Evolutionary conservation across 1,140 invertebrate species (phyloP), one percentile per base, ranked within the genome.

Genomic region (Listronotus bonariensis): DNA sequence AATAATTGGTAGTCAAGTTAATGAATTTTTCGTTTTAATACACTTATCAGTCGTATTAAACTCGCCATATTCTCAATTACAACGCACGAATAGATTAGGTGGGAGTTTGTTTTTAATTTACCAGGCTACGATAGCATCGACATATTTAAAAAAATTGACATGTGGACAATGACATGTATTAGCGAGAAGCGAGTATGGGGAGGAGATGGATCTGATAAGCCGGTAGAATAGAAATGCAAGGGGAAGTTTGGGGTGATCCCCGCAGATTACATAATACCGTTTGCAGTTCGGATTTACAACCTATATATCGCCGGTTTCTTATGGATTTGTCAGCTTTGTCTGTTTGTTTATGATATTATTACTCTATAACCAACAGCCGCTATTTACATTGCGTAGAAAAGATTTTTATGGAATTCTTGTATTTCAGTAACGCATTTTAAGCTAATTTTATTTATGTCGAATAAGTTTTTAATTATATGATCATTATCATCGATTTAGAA

Each of bases 221-320:
- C 40, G 15, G 49, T 6, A 15, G 48, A 31, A 20, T 14, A 43
- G 54, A 61, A 53, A 40, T 41, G 42, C 18, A 18, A 43, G 49
- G 18, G 48, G 26, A 17, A 48, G 14, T 10, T 36, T 43, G 48
- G 57, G 68, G 70, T 63, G 64, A 66, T 68, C 68, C 60, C 66
- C 68, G 61, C 71, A 73, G 73, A 74, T 74, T 74, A 74, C 71
- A 73, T 65, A 72, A 66, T 59, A 18, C 64, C 64, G 73, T 74
- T 74, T 74, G 71, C 73, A 66, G 65, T 74, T 61, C 65, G 73
- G 73, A 74, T 74, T 74, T 74, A 73, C 71, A 74, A 69, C 69
- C 65, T 62, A 58, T 51, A 74, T 71, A 69, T 66, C 65, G 64
- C 58, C 52, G 65, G 70, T 60, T 72, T 73, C 69, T 71, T 73